These are phyloP conservation scores for Urosaurus nigricauda DNA, from an alignment of 2,797 vertebrate species.

Conservation along the genomic window DNA sequence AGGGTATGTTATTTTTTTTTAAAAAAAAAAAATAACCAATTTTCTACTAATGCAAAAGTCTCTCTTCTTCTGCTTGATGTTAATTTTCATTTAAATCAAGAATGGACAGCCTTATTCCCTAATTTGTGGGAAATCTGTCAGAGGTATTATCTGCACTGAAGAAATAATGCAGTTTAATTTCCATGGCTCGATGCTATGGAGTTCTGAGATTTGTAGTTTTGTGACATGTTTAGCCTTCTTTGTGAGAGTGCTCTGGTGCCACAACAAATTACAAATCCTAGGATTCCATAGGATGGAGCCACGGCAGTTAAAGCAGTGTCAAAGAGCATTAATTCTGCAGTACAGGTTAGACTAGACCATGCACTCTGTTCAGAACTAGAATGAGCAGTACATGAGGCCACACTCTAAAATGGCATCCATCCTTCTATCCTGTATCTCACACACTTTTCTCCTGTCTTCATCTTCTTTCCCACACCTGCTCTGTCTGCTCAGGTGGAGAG, in stretches of 20 bases:
- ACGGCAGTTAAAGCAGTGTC: too few species aligned
- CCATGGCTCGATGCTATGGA: too few species aligned
- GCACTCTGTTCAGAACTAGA: background rate
- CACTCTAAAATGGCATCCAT: too few species aligned
- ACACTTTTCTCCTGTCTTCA: background rate
- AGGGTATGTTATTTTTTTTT: conserved; percentile 20
- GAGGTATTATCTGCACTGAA: too few species aligned
- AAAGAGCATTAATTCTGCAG: too few species aligned
- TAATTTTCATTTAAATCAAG: background rate
- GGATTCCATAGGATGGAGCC: too few species aligned
- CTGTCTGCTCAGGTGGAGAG: background rate
- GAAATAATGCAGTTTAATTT: too few species aligned
- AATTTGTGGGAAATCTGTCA: background rate
- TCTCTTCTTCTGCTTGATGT: background rate
- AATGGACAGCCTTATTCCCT: background rate
- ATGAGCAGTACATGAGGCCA: background rate
- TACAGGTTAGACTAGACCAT: too few species aligned
- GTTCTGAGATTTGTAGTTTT: too few species aligned
- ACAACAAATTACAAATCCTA: too few species aligned
- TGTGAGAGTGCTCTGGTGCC: too few species aligned
- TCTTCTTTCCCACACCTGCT: background rate
- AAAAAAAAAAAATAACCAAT: conserved; percentile 45
- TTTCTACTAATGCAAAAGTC: conserved; percentile 25
- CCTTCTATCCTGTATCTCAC: background rate
- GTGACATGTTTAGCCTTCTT: too few species aligned